Conservation (phyloP, 2,113 vertebrate genomes). For the Barnardius zonarius region DNA sequence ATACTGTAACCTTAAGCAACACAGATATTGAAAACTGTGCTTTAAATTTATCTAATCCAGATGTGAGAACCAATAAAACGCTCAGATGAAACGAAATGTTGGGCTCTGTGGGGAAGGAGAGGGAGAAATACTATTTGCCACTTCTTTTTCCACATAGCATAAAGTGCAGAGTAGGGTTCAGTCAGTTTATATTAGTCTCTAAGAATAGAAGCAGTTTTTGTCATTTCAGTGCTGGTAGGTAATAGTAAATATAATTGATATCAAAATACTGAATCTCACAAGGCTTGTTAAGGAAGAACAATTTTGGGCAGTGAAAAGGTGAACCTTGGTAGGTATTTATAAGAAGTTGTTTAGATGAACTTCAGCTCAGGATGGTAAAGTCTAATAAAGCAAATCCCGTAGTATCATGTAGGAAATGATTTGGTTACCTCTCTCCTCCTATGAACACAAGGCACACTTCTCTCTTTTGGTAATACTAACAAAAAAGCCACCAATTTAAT, state of each 20-base stretch:
- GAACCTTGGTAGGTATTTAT: not conserved
- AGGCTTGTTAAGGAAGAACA: not conserved
- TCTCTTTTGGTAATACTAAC: not conserved
- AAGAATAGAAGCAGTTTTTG: constrained; percentile 45
- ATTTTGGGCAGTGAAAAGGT: not conserved
- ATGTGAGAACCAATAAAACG: constrained; percentile 66
- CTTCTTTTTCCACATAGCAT: constrained; percentile 42
- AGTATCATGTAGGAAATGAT: not conserved
- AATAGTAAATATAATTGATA: not conserved
- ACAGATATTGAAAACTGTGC: constrained; percentile 67
- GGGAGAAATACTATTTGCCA: constrained; percentile 19
- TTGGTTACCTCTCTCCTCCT: not conserved
- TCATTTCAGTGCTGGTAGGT: constrained; percentile 23
- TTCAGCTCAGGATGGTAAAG: not conserved
- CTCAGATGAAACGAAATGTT: constrained; percentile 57
- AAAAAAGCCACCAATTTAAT: not conserved
- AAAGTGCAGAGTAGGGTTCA: constrained; percentile 10
- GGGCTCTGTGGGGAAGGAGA: not conserved
- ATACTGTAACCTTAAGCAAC: constrained; percentile 65
- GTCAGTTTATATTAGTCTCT: constrained; percentile 9
- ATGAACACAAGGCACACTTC: not conserved
- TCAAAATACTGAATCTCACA: not conserved
- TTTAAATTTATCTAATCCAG: constrained; percentile 73
- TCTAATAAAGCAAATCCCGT: not conserved
- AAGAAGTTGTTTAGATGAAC: not conserved